Base-by-base conservation (phyloP, 2,797 vertebrate species). In the Myotis vivesi region DNA sequence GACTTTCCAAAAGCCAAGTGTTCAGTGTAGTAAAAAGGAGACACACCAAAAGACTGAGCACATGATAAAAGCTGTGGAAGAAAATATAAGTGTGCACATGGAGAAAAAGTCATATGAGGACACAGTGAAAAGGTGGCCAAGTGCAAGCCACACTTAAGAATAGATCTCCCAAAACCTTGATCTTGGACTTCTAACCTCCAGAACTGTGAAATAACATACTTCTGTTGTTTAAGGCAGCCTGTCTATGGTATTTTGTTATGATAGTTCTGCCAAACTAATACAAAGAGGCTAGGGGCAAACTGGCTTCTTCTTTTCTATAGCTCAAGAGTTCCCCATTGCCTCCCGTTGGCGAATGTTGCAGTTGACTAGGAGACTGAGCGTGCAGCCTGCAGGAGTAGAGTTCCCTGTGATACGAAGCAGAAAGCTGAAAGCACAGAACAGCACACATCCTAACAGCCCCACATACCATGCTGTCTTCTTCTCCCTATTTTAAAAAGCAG, bases 291-390 rank as follows among this genome's bases (percentile, higher is more conserved):
- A 10, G 25, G 25, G 9, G 2, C 53, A n/a, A 15, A 68, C 8
- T 72, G 30, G 3, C 11, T 82, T 81, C 36, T 41, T 2, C n/a
- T 77, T 57, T 79, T 13, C 4, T 30, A 4, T 68, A 33, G 28
- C 20, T 5, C 25, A 19, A 20, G 2, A 55, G 10, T 1, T 13
- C 13, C 0, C 8, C 17, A 41, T 57, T 55, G 4, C 1, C 19
- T 41, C 3, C 23, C 19, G 2, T 9, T n/a, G n/a, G 7, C 6
- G 17, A 87, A 17, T 9, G 12, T 0, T 81, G 15, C 36, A 11
- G 2, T 19, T 38, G 23, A 75, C 46, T 6, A 11, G 49, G 55
- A 90, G 33, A 36, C 3, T 38, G 30, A 44, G 83, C 7, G 11
- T 15, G 0, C 20, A 36, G 12, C 5, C 53, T 64, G 0, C 8